phyloP scores from a whole-genome alignment of 2,797 vertebrate genomes.

The Pseudotriccus pelzelni region DNA sequence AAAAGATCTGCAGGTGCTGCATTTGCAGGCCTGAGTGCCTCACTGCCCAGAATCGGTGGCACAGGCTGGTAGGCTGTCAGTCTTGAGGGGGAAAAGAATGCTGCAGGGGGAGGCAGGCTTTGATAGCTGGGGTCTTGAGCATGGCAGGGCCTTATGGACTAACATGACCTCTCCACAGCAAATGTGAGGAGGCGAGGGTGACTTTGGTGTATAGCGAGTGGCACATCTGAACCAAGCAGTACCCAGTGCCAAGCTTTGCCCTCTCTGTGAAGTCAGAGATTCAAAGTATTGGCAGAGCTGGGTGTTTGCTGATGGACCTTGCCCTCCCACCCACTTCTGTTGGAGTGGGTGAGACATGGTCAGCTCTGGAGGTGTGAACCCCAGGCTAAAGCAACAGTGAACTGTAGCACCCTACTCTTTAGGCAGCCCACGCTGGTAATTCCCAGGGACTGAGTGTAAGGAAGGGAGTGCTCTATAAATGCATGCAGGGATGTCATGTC shows the following conservation, averaged over 20 bases:
- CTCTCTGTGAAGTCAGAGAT: not conserved
- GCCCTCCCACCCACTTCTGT: not conserved
- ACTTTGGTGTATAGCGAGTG: accelerated
- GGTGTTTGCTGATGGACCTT: not conserved
- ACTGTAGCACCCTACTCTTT: not conserved
- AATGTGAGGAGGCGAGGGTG: not conserved
- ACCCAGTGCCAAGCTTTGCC: not conserved
- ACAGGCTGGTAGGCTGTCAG: not conserved
- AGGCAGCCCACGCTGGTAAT: not conserved
- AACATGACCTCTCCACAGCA: not conserved
- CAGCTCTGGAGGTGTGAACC: not conserved
- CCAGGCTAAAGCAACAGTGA: not conserved
- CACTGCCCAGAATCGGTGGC: accelerated
- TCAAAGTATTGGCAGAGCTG: not conserved
- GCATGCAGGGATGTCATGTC: not conserved
- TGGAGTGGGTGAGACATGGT: not conserved
- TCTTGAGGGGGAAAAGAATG: not conserved
- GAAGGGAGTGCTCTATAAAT: not conserved
- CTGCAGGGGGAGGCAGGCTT: not conserved
- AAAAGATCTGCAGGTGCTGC: not conserved
- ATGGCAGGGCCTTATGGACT: not conserved
- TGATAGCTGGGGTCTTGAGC: not conserved
- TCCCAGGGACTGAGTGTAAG: not conserved
- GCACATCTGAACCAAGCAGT: not conserved
- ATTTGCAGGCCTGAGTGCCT: not conserved